Evolutionary conservation across 2,113 vertebrate species (phyloP), one percentile per base, ranked within the genome.

Genomic region (Pseudorectes ferrugineus): DNA sequence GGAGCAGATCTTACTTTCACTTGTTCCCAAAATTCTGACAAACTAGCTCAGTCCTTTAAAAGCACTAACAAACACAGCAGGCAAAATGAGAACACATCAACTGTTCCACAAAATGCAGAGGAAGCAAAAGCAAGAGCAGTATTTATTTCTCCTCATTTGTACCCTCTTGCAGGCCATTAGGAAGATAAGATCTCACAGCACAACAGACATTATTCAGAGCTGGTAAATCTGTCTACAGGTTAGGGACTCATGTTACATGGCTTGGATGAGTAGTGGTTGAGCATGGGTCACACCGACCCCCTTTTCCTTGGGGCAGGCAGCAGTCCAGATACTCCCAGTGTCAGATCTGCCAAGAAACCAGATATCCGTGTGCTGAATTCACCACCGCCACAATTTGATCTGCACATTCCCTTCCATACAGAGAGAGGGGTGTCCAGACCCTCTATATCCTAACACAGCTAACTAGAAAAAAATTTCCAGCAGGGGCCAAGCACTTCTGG

Each of bases 181-280:
- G 62, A 77, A 95, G 91, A 95, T 96, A 95, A 82, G 87, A 96
- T 96, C 85, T 65, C 87, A 19, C 77, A 82, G 83, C 55, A 96
- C 93, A 97, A 96, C 83, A 95, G 95, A 93, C 94, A 94, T 96
- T 95, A 95, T 96, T 97, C 94, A 96, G 85, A 91, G 84, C 91
- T 97, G 93, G 93, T 96, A 96, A 97, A 95, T 95, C 84, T 97
- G 94, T 95, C 95, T 83, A 17, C 95, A 93, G 94, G 91, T 94
- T 95, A 52, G 43, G 40, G 77, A 73, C 68, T 96, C 94, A 33
- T 4, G 15, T 97, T 97, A 94, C 92, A 76, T 3, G 0, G 20
- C 92, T 80, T 78, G 92, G 93, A 93, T 29, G 29, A 74, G 65
- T 19, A 33, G 76, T 65, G 80, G 85, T 71, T 75, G 26, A 94